phyloP scores from a whole-genome alignment of 2,888 invertebrate genomes.

The Neuroscelio doddi region DNA sequence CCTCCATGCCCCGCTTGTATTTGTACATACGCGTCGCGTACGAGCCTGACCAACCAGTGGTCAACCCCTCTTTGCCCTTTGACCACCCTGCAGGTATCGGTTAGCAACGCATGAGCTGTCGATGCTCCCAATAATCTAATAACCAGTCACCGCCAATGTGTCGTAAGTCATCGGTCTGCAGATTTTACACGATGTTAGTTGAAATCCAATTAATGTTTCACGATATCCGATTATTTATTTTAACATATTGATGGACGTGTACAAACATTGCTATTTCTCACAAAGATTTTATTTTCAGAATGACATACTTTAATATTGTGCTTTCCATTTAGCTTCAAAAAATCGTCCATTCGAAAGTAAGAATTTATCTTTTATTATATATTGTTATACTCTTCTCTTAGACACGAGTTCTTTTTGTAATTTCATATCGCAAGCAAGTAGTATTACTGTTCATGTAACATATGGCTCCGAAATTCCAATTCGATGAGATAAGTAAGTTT shows the following conservation, averaged over 20 bases:
- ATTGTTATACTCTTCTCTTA: too few relatives aligned
- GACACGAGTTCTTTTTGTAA: too few relatives aligned
- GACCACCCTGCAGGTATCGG: slow-evolving; percentile 47
- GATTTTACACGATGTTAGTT: slow-evolving; percentile 62
- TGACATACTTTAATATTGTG: too few relatives aligned
- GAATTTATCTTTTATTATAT: too few relatives aligned
- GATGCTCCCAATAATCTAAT: slow-evolving; percentile 72
- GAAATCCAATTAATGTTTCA: slow-evolving; percentile 53
- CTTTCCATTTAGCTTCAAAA: too few relatives aligned
- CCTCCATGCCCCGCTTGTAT: slow-evolving; percentile 22
- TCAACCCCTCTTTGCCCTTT: slow-evolving; percentile 17
- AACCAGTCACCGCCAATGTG: slow-evolving; percentile 69
- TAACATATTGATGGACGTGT: neutral
- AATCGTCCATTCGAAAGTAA: too few relatives aligned
- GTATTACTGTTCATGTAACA: slow-evolving; percentile 37
- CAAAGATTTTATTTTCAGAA: neutral
- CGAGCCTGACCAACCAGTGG: slow-evolving; percentile 36
- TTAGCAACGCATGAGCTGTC: slow-evolving; percentile 65
- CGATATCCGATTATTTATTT: slow-evolving; percentile 30
- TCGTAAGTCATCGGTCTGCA: slow-evolving; percentile 66
- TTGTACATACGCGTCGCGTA: slow-evolving; percentile 58
- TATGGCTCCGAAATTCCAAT: slow-evolving; percentile 36
- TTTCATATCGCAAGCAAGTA: too few relatives aligned
- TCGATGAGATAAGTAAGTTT: slow-evolving; percentile 45
- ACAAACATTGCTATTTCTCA: neutral